Evolutionary conservation across 1,140 invertebrate genomes (phyloP).

Genomic region (Apis florea): DNA sequence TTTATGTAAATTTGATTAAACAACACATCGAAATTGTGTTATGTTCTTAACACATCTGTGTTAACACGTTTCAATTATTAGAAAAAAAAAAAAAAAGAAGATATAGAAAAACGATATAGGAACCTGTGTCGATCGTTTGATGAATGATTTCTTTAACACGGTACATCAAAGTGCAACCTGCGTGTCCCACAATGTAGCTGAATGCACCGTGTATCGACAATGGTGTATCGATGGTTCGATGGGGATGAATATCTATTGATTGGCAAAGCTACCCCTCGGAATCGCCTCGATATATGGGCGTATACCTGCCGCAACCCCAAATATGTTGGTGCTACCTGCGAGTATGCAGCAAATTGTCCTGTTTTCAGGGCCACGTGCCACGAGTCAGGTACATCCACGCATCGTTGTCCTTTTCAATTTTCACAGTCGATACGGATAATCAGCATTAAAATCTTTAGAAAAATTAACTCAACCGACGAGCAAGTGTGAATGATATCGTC

Average conservation of each 20-base stretch:
- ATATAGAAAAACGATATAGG: not conserved
- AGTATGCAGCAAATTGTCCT: constrained; percentile 71
- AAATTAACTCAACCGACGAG: not conserved
- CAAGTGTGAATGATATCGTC: not conserved
- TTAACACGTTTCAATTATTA: not conserved
- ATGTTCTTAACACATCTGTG: too few relatives aligned
- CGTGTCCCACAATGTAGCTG: constrained; percentile 67
- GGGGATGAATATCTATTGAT: constrained; percentile 80
- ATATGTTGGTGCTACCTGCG: constrained; percentile 69
- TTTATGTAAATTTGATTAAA: too few relatives aligned
- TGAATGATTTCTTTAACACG: constrained; percentile 42
- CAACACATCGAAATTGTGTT: too few relatives aligned
- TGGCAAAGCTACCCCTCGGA: constrained; percentile 69
- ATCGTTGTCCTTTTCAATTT: constrained; percentile 27
- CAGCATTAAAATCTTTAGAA: not conserved
- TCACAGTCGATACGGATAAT: constrained; percentile 14
- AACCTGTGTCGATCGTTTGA: constrained; percentile 13
- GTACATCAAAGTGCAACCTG: constrained; percentile 72
- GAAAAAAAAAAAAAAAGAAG: not conserved
- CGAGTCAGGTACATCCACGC: constrained; percentile 69
- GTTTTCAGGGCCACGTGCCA: constrained; percentile 73
- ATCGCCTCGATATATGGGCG: constrained; percentile 63
- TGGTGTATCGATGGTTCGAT: constrained; percentile 70
- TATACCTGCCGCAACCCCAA: constrained; percentile 71
- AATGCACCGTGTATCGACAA: constrained; percentile 75